Evolutionary conservation across 1,140 invertebrate species (phyloP), one percentile per base, ranked within the genome.

Genomic region (Radopholus similis): DNA sequence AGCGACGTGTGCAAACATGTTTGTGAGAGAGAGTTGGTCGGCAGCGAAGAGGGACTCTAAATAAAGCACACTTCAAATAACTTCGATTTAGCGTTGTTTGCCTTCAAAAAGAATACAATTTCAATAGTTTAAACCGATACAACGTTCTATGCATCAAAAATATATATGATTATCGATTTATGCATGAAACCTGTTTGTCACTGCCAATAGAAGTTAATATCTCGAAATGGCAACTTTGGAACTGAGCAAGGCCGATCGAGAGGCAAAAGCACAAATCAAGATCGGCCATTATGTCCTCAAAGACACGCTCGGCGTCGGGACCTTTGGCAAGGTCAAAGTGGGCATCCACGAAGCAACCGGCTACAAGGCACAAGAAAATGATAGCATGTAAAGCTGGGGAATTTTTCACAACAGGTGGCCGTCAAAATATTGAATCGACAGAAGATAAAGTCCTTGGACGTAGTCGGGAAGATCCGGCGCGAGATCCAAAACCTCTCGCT

Each of bases 401-500:
- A n/a, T n/a, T n/a, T n/a, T n/a, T n/a, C n/a, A n/a, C n/a, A n/a
- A n/a, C 37, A 55, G 30, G 40, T 68, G 65, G 72, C 69, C 13
- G 68, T 72, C 15, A 71, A 99, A 85, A 98, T 99, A 71, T 84
- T 99, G 28, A 99, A 99, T 84, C 87, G 96, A 28, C 92, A 97
- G 78, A 97, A 97, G 84, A 99, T 99, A 38, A 99, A 98, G 84
- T 95, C 91, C 81, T 86, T 99, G 2, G 95, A 99, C 89, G 95
- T 99, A 2, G 96, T 98, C 44, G 92, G 93, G 2, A 99, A 99
- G 86, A 98, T 99, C 72, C 87, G 93, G 54, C 86, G 95, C 64
- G 96, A 99, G 86, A 99, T 99, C 80, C 95, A 98, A 84, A 99
- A 99, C 86, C 87, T 99, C 2, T 97, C 97, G 82, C 86, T 98